Conservation (phyloP, 2,113 vertebrate species). For the Abramis brama region DNA sequence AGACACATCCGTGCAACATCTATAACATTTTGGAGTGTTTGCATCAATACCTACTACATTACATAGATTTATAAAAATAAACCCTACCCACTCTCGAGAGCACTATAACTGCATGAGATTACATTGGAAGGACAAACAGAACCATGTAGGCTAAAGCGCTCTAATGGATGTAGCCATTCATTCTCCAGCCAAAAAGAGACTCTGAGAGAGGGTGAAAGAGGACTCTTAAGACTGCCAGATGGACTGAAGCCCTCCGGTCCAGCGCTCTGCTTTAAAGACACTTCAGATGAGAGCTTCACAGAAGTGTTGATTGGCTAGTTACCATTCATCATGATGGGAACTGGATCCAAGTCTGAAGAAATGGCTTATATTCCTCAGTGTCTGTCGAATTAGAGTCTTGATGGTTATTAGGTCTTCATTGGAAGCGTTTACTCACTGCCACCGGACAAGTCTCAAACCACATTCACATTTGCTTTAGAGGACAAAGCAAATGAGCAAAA, state of each 20-base stretch:
- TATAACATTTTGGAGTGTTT: not conserved
- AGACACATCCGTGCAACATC: not conserved
- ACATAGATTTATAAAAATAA: not conserved
- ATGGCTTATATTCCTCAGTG: not conserved
- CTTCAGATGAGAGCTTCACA: conserved; percentile 16
- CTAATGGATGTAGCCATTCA: conserved; percentile 18
- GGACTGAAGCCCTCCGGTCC: conserved; percentile 9
- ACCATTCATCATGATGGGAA: conserved; percentile 12
- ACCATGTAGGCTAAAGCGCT: not conserved
- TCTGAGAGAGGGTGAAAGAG: conserved; percentile 17
- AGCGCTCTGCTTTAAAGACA: conserved; percentile 1
- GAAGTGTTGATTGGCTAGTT: conserved; percentile 29
- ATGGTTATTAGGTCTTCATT: conserved; percentile 21
- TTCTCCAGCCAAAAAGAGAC: conserved; percentile 7
- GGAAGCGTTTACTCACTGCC: conserved; percentile 4
- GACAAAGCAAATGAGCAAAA: conserved; percentile 46
- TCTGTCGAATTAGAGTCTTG: conserved; percentile 5
- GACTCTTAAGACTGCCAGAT: conserved; percentile 16
- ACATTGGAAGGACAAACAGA: conserved; percentile 1
- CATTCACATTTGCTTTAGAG: not conserved
- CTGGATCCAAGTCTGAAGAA: conserved; percentile 21
- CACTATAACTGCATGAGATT: conserved; percentile 6
- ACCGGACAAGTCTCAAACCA: not conserved
- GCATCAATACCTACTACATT: not conserved
- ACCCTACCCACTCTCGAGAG: not conserved